These are phyloP conservation scores for Dicyrtomina minuta DNA, from an alignment of 2,888 invertebrate species.

Conservation along the genomic window DNA sequence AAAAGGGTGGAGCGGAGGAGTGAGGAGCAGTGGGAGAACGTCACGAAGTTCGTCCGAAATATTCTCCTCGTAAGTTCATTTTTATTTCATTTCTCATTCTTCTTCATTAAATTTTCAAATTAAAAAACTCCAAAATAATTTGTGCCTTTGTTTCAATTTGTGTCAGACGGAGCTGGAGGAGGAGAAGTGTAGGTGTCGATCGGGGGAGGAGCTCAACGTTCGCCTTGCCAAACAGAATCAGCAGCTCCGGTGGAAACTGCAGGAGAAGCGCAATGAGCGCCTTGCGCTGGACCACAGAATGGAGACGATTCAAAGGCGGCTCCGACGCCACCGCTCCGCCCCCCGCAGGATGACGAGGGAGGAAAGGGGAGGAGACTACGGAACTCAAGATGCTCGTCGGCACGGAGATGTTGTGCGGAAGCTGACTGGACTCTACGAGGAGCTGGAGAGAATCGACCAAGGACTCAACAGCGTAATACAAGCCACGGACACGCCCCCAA, in stretches of 20 bases:
- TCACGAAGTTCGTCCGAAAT: slow-evolving; percentile 18
- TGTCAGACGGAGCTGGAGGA: slow-evolving; percentile 18
- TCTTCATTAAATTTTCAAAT: too few relatives aligned
- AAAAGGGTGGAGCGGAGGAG: not conserved
- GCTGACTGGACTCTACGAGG: slow-evolving; percentile 7
- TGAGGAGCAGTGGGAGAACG: slow-evolving; percentile 23
- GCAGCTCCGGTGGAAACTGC: slow-evolving; percentile 14
- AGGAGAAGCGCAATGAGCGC: slow-evolving; percentile 19
- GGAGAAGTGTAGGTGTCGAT: slow-evolving; percentile 14
- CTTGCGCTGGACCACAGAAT: not conserved
- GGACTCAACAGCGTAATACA: too few relatives aligned
- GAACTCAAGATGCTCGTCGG: slow-evolving; percentile 3
- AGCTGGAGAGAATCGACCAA: slow-evolving; percentile 7
- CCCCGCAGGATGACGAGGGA: not conserved
- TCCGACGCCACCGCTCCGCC: not conserved
- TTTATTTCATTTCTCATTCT: too few relatives aligned
- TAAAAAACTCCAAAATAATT: not conserved
- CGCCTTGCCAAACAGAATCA: slow-evolving; percentile 18
- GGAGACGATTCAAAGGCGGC: slow-evolving; percentile 4
- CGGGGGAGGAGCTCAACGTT: slow-evolving; percentile 13
- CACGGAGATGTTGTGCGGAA: slow-evolving; percentile 16
- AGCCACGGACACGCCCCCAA: too few relatives aligned
- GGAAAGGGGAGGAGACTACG: not conserved
- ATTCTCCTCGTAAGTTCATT: slow-evolving; percentile 1
- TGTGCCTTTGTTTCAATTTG: not conserved